phyloP scores from a whole-genome alignment of 2,797 vertebrate genomes.

The Clarias pachynema region DNA sequence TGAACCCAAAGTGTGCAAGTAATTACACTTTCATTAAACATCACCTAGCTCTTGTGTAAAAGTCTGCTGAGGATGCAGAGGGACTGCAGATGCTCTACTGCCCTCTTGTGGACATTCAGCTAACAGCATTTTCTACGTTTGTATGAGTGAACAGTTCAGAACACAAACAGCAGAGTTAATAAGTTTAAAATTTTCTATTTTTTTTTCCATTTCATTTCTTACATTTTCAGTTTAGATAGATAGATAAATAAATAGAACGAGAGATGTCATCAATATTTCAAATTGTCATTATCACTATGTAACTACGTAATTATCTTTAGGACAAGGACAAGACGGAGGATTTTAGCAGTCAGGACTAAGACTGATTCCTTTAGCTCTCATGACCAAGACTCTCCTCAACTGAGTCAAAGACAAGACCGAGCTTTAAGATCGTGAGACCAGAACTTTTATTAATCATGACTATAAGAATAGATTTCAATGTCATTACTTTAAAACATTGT shows the following conservation, averaged over 20 bases:
- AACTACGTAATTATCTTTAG: no score
- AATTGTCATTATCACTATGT: no score
- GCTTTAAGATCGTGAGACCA: no score
- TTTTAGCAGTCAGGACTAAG: no score
- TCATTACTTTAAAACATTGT: not conserved
- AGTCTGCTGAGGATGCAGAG: slow-evolving; percentile 1
- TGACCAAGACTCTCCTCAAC: no score
- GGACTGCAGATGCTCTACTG: slow-evolving; percentile 65
- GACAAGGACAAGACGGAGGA: no score
- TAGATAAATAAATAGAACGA: not conserved
- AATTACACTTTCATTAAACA: not conserved
- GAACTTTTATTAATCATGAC: no score
- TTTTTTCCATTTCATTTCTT: not conserved
- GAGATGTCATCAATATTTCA: no score
- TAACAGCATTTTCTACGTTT: slow-evolving; percentile 6
- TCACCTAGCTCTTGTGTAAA: not conserved
- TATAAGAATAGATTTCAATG: not conserved
- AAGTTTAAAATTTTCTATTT: not conserved
- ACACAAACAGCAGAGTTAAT: not conserved
- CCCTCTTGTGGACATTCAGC: slow-evolving; percentile 64
- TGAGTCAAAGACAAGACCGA: no score
- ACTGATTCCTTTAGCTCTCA: no score
- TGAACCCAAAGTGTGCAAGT: not conserved
- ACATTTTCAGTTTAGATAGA: not conserved
- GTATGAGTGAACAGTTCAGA: not conserved